Evolutionary conservation across 2,113 vertebrate species (phyloP).

Genomic region (Isurus oxyrinchus): DNA sequence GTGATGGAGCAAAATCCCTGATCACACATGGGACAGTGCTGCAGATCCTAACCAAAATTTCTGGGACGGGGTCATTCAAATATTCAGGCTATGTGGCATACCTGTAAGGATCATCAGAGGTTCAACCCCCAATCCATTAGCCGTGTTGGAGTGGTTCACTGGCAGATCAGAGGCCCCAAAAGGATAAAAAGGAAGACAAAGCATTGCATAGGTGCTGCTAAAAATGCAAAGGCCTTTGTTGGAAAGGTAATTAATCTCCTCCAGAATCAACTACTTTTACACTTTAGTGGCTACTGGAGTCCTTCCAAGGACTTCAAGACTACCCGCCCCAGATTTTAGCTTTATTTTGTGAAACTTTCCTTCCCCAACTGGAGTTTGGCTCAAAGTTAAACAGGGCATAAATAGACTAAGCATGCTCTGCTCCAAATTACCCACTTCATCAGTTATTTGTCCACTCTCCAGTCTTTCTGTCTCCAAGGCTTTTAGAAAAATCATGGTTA

Average conservation of each 20-base stretch:
- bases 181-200: not conserved
- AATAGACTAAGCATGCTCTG: not conserved
- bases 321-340: not conserved
- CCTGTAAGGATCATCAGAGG: not conserved
- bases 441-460: not conserved
- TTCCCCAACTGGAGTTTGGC: not conserved
- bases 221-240: not conserved
- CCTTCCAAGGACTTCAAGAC: not conserved
- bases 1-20: not conserved
- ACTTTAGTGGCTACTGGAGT: not conserved
- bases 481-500: not conserved
- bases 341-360: not conserved
- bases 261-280: not conserved
- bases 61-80: not conserved
- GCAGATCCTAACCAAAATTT: not conserved
- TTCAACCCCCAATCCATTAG: not conserved
- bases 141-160: not conserved
- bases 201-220: not conserved
- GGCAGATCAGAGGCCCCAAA: not conserved
- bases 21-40: not conserved
- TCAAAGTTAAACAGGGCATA: not conserved
- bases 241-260: not conserved
- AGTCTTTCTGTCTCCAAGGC: not conserved
- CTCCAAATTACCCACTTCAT: no score
- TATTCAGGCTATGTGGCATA: not conserved